Conservation (phyloP, 2,797 vertebrate genomes). For the Enteromius treurensis region DNA sequence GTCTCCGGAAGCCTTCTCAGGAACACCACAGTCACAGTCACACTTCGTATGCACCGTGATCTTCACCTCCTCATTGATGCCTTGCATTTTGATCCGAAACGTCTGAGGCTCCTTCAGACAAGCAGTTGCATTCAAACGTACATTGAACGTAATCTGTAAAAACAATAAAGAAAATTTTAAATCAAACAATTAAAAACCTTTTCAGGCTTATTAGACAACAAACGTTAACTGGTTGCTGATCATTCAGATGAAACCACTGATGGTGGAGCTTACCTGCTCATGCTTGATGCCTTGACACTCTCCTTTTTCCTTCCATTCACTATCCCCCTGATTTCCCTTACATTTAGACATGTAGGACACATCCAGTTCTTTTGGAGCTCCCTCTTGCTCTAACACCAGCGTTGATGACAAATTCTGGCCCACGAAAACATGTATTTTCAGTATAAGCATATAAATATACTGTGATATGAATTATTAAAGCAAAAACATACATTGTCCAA, state of each 20-base stretch:
- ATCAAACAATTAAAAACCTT: not conserved
- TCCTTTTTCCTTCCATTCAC: conserved; percentile 54
- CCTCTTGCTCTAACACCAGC: conserved; percentile 75
- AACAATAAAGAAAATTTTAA: not conserved
- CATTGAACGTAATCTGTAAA: conserved; percentile 75
- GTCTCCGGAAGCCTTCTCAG: conserved; percentile 54
- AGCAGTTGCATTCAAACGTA: conserved; percentile 67
- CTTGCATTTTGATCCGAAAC: conserved; percentile 72
- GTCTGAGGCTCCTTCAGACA: conserved; percentile 66
- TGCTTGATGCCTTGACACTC: conserved; percentile 71
- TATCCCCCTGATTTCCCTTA: conserved; percentile 6
- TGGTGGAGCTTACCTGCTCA: conserved; percentile 64
- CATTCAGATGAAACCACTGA: not conserved
- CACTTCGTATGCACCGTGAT: conserved; percentile 73
- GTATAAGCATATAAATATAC: not conserved
- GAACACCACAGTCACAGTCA: conserved; percentile 71
- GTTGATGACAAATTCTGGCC: conserved; percentile 75
- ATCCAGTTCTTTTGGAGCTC: conserved; percentile 68
- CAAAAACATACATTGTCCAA: not conserved
- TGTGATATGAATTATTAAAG: not conserved
- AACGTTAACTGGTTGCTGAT: not conserved
- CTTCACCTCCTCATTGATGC: conserved; percentile 75
- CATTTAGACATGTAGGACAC: conserved; percentile 75
- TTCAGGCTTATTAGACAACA: not conserved
- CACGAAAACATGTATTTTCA: conserved; percentile 11